These are phyloP conservation scores for Calyptomena viridis DNA, from an alignment of 2,113 vertebrate species.

Conservation along the genomic window DNA sequence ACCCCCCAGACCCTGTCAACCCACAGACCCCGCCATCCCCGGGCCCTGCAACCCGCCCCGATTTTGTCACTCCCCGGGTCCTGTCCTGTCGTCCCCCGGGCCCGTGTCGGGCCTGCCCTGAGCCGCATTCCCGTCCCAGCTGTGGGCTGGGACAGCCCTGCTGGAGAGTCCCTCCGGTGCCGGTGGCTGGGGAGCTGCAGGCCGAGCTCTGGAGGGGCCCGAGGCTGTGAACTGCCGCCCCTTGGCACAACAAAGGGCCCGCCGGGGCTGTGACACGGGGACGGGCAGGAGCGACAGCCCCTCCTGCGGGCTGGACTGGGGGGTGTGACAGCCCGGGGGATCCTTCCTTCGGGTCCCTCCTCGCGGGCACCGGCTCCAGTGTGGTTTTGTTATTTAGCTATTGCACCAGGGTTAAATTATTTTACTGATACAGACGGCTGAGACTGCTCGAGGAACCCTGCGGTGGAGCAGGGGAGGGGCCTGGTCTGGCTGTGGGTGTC, in stretches of 20 bases:
- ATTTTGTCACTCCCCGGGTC: not conserved
- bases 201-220: not conserved
- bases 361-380: not conserved
- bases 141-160: no score
- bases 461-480: not conserved
- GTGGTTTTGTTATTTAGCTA: not conserved
- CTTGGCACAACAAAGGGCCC: not conserved
- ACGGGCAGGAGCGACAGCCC: no score
- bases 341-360: not conserved
- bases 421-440: not conserved
- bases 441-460: not conserved
- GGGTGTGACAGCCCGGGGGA: not conserved
- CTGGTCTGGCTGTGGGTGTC: not conserved
- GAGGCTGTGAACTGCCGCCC: no score
- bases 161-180: rapidly evolving
- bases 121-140: not conserved
- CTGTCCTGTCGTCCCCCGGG: no score
- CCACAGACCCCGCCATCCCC: no score
- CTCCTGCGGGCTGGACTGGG: not conserved
- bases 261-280: no score
- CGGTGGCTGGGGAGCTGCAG: not conserved
- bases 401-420: not conserved
- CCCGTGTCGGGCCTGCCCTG: no score
- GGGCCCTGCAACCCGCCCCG: not conserved
- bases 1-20: not conserved